Evolutionary conservation across 2,113 vertebrate species (phyloP).

Genomic region (Oryzias melastigma): DNA sequence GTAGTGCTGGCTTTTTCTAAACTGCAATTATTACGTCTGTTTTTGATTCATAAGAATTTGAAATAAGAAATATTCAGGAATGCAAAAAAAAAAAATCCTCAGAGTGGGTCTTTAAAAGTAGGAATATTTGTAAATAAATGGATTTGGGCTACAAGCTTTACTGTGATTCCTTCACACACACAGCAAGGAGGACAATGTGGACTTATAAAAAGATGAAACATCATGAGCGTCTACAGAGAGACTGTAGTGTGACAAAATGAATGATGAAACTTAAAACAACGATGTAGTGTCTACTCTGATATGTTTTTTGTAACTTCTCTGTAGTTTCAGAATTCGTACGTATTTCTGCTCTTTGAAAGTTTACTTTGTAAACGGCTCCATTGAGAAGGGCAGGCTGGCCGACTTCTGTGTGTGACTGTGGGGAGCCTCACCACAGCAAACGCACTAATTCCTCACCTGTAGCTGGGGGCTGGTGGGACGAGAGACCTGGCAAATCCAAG

Average conservation of each 20-base stretch:
- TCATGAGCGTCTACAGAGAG: conserved; percentile 40
- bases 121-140: conserved; percentile 30
- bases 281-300: conserved; percentile 36
- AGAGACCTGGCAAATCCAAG: conserved; percentile 96
- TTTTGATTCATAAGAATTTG: no score
- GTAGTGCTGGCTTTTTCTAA: no score
- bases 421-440: conserved; percentile 91
- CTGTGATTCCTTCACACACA: conserved; percentile 23
- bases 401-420: conserved; percentile 39
- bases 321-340: conserved; percentile 40
- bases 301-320: conserved; percentile 43
- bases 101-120: no score
- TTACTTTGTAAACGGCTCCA: conserved; percentile 22
- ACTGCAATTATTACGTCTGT: no score
- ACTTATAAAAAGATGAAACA: conserved; percentile 7
- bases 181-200: conserved; percentile 1
- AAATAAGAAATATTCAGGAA: no score
- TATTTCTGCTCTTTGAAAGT: conserved; percentile 40
- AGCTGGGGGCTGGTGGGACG: conserved; percentile 93
- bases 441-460: conserved; percentile 99
- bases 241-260: conserved; percentile 22
- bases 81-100: no score
- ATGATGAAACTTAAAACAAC: conserved; percentile 52
- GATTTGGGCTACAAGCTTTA: conserved; percentile 21
- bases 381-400: conserved; percentile 39